These are phyloP conservation scores for Cyclura pinguis DNA, from an alignment of 2,797 vertebrate genomes.

Conservation along the genomic window DNA sequence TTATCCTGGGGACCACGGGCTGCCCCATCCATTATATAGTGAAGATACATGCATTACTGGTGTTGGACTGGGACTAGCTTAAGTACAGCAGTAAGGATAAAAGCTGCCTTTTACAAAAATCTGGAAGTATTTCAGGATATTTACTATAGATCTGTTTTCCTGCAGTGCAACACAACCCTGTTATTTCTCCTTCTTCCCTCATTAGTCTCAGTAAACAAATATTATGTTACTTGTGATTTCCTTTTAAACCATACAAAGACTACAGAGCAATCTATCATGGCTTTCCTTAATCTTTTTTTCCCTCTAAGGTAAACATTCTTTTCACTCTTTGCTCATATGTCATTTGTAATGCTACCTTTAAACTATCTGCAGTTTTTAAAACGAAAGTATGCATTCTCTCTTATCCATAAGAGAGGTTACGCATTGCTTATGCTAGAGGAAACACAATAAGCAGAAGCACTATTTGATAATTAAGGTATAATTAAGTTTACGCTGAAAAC, in stretches of 20 bases:
- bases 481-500: slow-evolving; percentile 54
- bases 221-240: neutral
- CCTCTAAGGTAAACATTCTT: slow-evolving; percentile 17
- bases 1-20: neutral
- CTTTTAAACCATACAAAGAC: slow-evolving; percentile 11
- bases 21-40: neutral
- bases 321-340: slow-evolving; percentile 10
- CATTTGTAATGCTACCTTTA: slow-evolving; percentile 11
- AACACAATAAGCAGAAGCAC: slow-evolving; percentile 28
- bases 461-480: slow-evolving; percentile 56
- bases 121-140: neutral
- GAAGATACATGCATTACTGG: neutral
- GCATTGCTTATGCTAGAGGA: neutral
- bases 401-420: neutral
- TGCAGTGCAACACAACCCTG: neutral
- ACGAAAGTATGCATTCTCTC: slow-evolving; percentile 11
- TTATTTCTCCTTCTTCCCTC: slow-evolving; percentile 6
- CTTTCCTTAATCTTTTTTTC: neutral
- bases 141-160: neutral
- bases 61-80: neutral
- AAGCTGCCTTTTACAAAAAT: neutral
- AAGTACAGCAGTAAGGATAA: neutral
- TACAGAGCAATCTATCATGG: slow-evolving; percentile 10
- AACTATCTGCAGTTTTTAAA: slow-evolving; percentile 17
- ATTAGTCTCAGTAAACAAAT: slow-evolving; percentile 26